Percentiles rank a stretch among this genome's conserved stretches.
These are phyloP conservation scores for Julus scandinavius DNA, from an alignment of 2,888 invertebrate genomes.

Conservation along the genomic window DNA sequence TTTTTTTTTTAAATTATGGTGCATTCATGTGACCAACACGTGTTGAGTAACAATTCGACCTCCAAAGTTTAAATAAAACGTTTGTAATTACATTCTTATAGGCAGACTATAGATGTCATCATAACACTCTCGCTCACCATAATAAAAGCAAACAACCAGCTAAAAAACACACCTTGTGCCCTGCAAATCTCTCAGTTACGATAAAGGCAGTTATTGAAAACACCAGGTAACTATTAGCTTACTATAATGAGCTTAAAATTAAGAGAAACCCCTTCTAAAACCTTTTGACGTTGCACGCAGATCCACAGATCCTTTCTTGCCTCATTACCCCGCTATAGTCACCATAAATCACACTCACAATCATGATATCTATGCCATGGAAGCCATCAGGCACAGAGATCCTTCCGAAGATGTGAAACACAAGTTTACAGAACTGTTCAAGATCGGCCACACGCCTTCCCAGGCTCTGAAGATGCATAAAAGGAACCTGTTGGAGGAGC, in stretches of 20 bases:
- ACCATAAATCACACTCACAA: constrained; percentile 33
- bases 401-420: neutral
- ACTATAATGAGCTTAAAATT: neutral
- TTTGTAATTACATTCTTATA: neutral
- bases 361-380: constrained; percentile 37
- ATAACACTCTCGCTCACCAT: constrained; percentile 41
- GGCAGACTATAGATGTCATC: constrained; percentile 49
- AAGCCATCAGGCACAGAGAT: neutral
- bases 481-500: neutral
- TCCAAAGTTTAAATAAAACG: too few relatives aligned
- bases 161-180: constrained; percentile 47
- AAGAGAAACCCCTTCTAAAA: neutral
- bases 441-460: neutral
- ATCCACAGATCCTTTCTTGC: constrained; percentile 8
- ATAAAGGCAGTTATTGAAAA: constrained; percentile 40
- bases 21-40: too few relatives aligned
- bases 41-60: neutral
- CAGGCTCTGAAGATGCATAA: constrained; percentile 35
- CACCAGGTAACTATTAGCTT: constrained; percentile 1
- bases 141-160: constrained; percentile 49
- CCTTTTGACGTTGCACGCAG: neutral
- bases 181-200: constrained; percentile 40
- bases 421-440: constrained; percentile 17
- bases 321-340: neutral
- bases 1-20: too few relatives aligned